Conservation (phyloP, 1,140 invertebrate species). For the Phthorimaea operculella region DNA sequence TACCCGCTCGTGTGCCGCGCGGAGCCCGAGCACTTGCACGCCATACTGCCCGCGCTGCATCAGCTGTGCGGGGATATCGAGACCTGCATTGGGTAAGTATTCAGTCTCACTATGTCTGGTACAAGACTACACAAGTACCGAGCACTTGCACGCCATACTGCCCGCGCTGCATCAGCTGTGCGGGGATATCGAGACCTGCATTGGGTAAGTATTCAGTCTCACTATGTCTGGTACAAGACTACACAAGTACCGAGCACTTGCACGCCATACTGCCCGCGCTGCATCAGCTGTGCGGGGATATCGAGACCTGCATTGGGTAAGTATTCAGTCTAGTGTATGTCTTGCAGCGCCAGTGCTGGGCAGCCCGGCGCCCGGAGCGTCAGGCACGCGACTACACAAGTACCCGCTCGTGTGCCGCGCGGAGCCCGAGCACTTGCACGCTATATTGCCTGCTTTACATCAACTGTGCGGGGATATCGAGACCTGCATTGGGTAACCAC, state of each 20-base stretch:
- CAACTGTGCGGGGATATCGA: constrained; percentile 36
- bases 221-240: too few relatives aligned
- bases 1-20: constrained; percentile 39
- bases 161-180: constrained; percentile 37
- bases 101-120: too few relatives aligned
- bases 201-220: too few relatives aligned
- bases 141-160: constrained; percentile 37
- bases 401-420: constrained; percentile 39
- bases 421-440: constrained; percentile 38
- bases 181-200: constrained; percentile 28
- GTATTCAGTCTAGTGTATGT: too few relatives aligned
- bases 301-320: constrained; percentile 29
- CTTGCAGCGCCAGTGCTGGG: too few relatives aligned
- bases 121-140: too few relatives aligned
- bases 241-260: constrained; percentile 35
- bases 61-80: constrained; percentile 36
- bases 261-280: constrained; percentile 40
- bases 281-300: constrained; percentile 32
- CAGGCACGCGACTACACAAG: constrained; percentile 21
- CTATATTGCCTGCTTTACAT: constrained; percentile 36
- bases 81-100: too few relatives aligned
- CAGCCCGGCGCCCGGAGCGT: too few relatives aligned
- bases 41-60: constrained; percentile 37
- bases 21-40: constrained; percentile 38
- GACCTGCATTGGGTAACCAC: constrained; percentile 3